Base-by-base conservation (phyloP, 2,888 invertebrate genomes). In the Drosophila crucigera region DNA sequence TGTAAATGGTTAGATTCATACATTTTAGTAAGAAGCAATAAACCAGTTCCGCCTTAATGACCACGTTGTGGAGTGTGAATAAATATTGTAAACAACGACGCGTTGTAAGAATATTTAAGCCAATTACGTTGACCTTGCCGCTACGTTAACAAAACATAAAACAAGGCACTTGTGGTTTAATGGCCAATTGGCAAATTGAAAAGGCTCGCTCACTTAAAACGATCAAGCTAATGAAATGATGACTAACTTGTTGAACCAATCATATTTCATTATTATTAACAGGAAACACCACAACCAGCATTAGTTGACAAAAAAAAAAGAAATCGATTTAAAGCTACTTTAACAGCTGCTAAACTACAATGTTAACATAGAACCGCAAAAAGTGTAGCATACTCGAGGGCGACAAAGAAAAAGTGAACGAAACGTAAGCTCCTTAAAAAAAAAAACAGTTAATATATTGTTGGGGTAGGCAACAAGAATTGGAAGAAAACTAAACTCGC, bases 31-130 rank as follows among this genome's bases (percentile, higher is more conserved):
- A 43, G 25, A 52, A 35, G 28, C 35, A 33, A 31, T 28, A 65
- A 79, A 71, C 77, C 62, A 71, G 79, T 80, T 80, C 65, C 69
- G 81, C 67, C 53, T 69, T 66, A 76, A 80, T 70, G 73, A 80
- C 80, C 76, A 76, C 64, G 62, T 73, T 67, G 73, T 50, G 39
- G 65, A 79, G 80, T 78, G 80, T 79, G 71, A 75, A 72, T 73
- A 77, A 66, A 55, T 62, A 75, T 71, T 60, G 79, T 79, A 76
- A 79, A 76, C 76, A 79, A 61, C 50, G 9, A 28, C 25, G 25
- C 35, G 41, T 37, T 78, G 68, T 76, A 72, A 80, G 78, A 76
- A 73, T 52, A 50, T 50, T 71, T 58, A 61, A 68, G 76, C 59
- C 78, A 78, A 75, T 68, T 67, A 76, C 52, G 61, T 53, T 76